Conservation (phyloP, 2,797 vertebrate species). For the Gambusia yucatana region DNA sequence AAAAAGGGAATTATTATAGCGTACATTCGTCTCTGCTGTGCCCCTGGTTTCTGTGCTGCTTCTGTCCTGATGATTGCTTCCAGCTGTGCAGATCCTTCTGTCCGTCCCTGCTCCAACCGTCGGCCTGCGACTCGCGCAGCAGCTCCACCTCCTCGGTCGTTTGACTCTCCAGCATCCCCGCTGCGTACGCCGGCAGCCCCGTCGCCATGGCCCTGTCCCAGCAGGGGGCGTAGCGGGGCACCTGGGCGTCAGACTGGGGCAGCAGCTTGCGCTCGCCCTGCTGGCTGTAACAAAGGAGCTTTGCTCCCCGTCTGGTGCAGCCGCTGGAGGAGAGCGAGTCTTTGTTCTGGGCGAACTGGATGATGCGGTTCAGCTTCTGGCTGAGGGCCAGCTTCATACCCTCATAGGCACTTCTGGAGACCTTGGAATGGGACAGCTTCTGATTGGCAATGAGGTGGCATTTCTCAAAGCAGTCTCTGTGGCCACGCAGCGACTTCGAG, state of each 20-base stretch:
- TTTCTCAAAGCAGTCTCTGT: conserved; percentile 98
- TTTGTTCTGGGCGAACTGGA: conserved; percentile 96
- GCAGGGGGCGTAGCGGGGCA: conserved; percentile 90
- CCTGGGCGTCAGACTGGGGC: conserved; percentile 89
- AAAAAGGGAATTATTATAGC: conserved; percentile 54
- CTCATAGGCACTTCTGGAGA: conserved; percentile 91
- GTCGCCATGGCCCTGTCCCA: conserved; percentile 83
- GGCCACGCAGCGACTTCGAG: conserved; percentile 92
- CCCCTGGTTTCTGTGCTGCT: conserved; percentile 50
- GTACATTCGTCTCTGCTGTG: conserved; percentile 90
- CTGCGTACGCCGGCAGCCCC: conserved; percentile 59
- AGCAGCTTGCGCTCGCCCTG: conserved; percentile 86
- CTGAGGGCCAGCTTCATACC: conserved; percentile 93
- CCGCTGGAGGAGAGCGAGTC: conserved; percentile 83
- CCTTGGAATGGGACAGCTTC: conserved; percentile 90
- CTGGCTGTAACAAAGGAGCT: conserved; percentile 88
- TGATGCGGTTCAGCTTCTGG: conserved; percentile 94
- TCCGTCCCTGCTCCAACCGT: conserved; percentile 78
- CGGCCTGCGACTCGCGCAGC: conserved; percentile 73
- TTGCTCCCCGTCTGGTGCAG: conserved; percentile 80
- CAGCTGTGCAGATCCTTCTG: conserved; percentile 72
- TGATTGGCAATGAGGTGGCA: conserved; percentile 98
- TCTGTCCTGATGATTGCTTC: conserved; percentile 49
- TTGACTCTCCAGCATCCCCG: conserved; percentile 82
- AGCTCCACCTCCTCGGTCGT: conserved; percentile 80